Evolutionary conservation across 2,797 vertebrate genomes (phyloP), one percentile per base, ranked within the genome.

Genomic region (Aselliscus stoliczkanus): DNA sequence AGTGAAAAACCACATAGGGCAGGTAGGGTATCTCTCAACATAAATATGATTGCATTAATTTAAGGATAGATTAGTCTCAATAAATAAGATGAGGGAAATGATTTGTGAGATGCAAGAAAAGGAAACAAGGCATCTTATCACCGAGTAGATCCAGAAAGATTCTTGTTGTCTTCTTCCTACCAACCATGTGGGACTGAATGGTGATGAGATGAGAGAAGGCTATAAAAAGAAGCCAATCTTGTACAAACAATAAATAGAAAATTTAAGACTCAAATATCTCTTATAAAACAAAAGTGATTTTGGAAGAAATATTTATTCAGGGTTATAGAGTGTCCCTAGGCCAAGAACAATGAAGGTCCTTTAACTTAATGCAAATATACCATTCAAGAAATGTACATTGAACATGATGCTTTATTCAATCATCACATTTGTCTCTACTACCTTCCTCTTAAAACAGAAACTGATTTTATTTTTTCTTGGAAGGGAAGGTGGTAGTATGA

Each of bases 281-380:
- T 69, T 87, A 4, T 72, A 88, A 86, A 58, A 4, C 27, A 87
- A 21, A 60, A 84, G 21, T 84, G 0, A 88, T 88, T 88, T 93
- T 31, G 17, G 31, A 90, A 70, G 67, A 77, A 23, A 69, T 88
- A 64, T 31, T 39, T n/a, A 93, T 67, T 90, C 6, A 21, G 7
- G 6, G 34, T 83, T 92, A 42, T 10, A 29, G 1, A 44, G 60
- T 52, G 47, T 56, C 60, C 77, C 25, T 70, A 25, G 60, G 23
- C 20, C 58, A 72, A 76, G 34, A 60, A 89, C 14, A 79, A 50
- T 69, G 11, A 84, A 79, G 4, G 0, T 15, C 69, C 8, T 69
- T 52, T 69, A 89, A 67, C 50, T 62, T 77, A 89, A 93, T 42
- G 96, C 76, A 79, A 95, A 76, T 84, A 87, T 60, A 37, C 29